phyloP scores from a whole-genome alignment of 2,888 invertebrate species.

The Erynnis tages region DNA sequence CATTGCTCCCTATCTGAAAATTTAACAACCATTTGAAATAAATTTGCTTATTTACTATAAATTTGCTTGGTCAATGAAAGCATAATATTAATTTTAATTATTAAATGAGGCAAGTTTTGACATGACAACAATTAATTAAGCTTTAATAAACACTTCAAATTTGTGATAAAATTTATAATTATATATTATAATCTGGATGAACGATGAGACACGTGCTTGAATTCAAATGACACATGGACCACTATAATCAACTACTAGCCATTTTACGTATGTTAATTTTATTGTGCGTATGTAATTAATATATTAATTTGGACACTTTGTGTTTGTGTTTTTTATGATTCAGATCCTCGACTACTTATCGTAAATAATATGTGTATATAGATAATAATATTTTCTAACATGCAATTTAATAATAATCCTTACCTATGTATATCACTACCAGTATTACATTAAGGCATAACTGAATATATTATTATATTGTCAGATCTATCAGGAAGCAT shows the following conservation, averaged over 20 bases:
- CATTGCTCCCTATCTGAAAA: too few species aligned
- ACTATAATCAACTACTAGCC: constrained; percentile 7
- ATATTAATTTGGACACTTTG: constrained; percentile 9
- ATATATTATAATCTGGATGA: background rate
- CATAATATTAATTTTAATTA: too few species aligned
- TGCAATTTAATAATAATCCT: constrained; percentile 66
- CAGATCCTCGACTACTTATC: constrained; percentile 31
- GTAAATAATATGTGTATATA: constrained; percentile 37
- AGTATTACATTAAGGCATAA: constrained; percentile 76
- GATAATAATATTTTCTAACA: constrained; percentile 50
- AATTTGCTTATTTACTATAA: too few species aligned
- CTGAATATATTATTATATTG: constrained; percentile 68
- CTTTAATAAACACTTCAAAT: too few species aligned
- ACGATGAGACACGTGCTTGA: background rate
- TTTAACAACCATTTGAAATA: too few species aligned
- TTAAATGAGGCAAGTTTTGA: too few species aligned
- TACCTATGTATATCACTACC: constrained; percentile 63
- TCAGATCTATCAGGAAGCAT: constrained; percentile 80
- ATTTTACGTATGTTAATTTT: constrained; percentile 28
- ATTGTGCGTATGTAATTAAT: constrained; percentile 36
- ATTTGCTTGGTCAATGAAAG: too few species aligned
- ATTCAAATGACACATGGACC: constrained; percentile 1
- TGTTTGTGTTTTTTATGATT: constrained; percentile 31
- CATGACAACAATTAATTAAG: too few species aligned
- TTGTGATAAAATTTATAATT: background rate